Evolutionary conservation across 2,113 vertebrate genomes (phyloP).

Genomic region (Andinoacara biseriatus): DNA sequence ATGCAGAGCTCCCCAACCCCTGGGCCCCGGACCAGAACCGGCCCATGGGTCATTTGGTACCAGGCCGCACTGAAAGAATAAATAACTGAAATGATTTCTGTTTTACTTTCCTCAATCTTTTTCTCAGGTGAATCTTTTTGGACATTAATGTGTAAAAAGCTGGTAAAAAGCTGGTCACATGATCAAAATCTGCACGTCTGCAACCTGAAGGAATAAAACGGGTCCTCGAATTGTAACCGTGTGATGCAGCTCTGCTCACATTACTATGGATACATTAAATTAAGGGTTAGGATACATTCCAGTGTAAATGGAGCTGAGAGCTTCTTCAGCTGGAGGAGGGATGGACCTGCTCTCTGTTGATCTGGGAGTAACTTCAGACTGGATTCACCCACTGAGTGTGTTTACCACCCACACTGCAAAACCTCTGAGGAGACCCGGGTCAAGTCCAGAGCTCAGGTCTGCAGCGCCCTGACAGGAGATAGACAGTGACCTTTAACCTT

Average conservation of each 20-base stretch:
- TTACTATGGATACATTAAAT: conserved; percentile 10
- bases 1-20: too few species aligned
- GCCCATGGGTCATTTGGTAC: too few species aligned
- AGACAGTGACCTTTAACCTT: conserved; percentile 51
- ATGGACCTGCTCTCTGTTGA: conserved; percentile 27
- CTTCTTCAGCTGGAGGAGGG: conserved; percentile 12
- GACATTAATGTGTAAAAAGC: too few species aligned
- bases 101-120: too few species aligned
- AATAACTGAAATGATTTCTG: too few species aligned
- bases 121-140: accelerated
- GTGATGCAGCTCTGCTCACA: not conserved
- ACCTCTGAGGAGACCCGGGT: conserved; percentile 50
- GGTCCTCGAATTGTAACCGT: not conserved
- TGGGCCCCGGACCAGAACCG: too few species aligned
- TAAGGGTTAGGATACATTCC: conserved; percentile 30
- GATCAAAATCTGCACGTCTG: not conserved
- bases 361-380: conserved; percentile 27
- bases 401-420: conserved; percentile 71
- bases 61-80: too few species aligned
- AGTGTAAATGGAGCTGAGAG: conserved; percentile 36
- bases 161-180: too few species aligned
- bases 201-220: accelerated
- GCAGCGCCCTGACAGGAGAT: conserved; percentile 49
- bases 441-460: conserved; percentile 57
- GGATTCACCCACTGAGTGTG: conserved; percentile 11